A percentile compares a stretch with the other conserved stretches of the same genome.
These are phyloP conservation scores for Numenius arquata DNA, from an alignment of 2,113 vertebrate species.

Conservation along the genomic window DNA sequence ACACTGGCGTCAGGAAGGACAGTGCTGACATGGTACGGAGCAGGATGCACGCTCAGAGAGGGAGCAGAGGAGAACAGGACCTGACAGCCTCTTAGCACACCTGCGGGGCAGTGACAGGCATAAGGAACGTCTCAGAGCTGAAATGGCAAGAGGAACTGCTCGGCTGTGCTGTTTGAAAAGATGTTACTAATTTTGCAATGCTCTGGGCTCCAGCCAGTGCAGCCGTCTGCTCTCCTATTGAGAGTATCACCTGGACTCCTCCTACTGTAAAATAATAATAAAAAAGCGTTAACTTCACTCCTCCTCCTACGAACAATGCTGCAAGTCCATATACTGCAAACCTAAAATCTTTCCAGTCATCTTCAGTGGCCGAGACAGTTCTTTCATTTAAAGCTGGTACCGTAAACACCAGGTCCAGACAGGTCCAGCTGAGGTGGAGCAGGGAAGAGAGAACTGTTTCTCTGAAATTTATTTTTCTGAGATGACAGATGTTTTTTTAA, in stretches of 20 bases:
- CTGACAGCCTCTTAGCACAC: not conserved
- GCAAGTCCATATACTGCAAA: not conserved
- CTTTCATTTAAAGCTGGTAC: not conserved
- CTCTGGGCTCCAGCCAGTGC: not conserved
- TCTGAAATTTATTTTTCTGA: not conserved
- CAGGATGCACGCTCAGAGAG: fast-evolving
- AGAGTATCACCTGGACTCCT: not conserved
- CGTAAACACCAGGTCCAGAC: not conserved
- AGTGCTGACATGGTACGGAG: not conserved
- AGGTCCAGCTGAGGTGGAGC: not conserved
- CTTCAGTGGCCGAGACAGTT: not conserved
- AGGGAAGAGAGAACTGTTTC: not conserved
- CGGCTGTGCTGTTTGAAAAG: not conserved
- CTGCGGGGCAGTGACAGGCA: not conserved
- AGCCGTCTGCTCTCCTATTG: not conserved
- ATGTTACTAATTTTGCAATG: not conserved
- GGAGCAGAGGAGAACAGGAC: not conserved
- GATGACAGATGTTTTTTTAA: not conserved
- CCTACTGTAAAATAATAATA: not conserved
- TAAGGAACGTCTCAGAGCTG: not conserved
- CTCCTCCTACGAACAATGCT: fast-evolving
- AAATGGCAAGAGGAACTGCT: not conserved
- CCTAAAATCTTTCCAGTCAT: not conserved
- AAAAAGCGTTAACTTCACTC: not conserved
- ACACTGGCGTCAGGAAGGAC: fast-evolving